Conservation (phyloP, 2,113 vertebrate species). For the Corythornis vintsioides region DNA sequence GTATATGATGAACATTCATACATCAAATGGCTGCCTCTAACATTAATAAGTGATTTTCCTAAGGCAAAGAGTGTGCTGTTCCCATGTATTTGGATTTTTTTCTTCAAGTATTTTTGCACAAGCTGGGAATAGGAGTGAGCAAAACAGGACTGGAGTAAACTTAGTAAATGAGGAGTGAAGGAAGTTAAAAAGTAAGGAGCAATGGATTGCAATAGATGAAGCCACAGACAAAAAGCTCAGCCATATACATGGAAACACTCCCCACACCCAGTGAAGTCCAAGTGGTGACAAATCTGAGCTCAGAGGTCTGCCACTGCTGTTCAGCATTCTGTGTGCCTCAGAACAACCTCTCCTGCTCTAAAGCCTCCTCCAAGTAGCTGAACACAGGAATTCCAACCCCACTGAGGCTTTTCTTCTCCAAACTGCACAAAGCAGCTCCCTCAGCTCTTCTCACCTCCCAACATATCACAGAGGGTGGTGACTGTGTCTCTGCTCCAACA, state of each 20-base stretch:
- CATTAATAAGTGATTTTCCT: neutral
- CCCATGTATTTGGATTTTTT: too few relatives aligned
- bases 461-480: neutral
- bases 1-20: slow-evolving; percentile 2
- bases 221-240: too few relatives aligned
- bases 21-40: neutral
- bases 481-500: neutral
- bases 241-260: too few relatives aligned
- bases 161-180: too few relatives aligned
- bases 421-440: neutral
- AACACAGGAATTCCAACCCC: neutral
- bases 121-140: too few relatives aligned
- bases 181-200: too few relatives aligned
- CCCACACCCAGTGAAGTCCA: too few relatives aligned
- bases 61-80: neutral
- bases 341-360: neutral
- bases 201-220: too few relatives aligned
- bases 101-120: too few relatives aligned
- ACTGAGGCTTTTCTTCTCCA: neutral
- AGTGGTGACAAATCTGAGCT: neutral
- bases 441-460: neutral
- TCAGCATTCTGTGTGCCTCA: neutral
- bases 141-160: too few relatives aligned
- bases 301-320: neutral
- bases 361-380: neutral